These are phyloP conservation scores for Caenorhabditis briggsae DNA, from an alignment of 1,140 invertebrate genomes.

Conservation along the genomic window DNA sequence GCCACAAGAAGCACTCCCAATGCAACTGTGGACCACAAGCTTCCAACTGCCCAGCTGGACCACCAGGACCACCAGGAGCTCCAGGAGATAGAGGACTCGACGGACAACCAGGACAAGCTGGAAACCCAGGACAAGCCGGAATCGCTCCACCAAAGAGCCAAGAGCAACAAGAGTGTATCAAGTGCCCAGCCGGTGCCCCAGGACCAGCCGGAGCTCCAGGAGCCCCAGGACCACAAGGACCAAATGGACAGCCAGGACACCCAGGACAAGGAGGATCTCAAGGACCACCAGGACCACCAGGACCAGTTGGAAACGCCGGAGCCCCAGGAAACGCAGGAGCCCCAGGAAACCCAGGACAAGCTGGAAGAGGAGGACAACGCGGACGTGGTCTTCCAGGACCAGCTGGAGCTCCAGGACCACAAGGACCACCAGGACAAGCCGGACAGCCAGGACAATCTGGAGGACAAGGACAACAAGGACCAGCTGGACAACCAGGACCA, in stretches of 20 bases:
- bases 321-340: conserved; percentile 69
- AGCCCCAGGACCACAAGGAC: conserved; percentile 69
- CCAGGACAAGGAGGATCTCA: conserved; percentile 67
- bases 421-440: conserved; percentile 62
- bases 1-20: conserved; percentile 54
- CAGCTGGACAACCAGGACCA: conserved; percentile 67
- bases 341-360: conserved; percentile 66
- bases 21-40: conserved; percentile 63
- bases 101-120: conserved; percentile 71
- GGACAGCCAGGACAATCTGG: conserved; percentile 65
- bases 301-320: conserved; percentile 73
- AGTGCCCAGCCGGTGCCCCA: conserved; percentile 64
- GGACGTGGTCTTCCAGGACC: conserved; percentile 23
- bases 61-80: conserved; percentile 69
- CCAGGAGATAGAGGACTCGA: conserved; percentile 71
- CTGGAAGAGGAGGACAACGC: conserved; percentile 70
- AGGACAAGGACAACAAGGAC: conserved; percentile 62
- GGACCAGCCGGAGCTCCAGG: conserved; percentile 73
- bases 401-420: conserved; percentile 35
- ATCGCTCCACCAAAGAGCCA: conserved; percentile 63
- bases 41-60: conserved; percentile 67
- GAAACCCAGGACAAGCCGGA: conserved; percentile 70
- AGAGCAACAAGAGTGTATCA: conserved; percentile 62
- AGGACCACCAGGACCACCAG: conserved; percentile 71
- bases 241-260: conserved; percentile 66